Conservation (phyloP, 2,113 vertebrate species). For the Seriola dumerili region DNA sequence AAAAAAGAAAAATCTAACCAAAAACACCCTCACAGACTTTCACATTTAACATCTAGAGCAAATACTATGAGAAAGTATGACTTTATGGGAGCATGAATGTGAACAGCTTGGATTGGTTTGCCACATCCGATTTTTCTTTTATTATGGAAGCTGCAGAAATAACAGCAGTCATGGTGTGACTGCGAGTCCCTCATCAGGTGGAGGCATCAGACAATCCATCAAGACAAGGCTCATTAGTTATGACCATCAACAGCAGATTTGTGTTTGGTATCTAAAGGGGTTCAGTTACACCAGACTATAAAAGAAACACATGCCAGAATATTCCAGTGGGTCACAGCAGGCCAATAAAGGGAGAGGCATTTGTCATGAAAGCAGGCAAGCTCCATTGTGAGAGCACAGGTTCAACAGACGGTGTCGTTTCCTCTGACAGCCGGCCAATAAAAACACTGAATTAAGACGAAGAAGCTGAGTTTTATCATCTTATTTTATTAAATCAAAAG, state of each 20-base stretch:
- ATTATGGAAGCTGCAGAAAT: neutral
- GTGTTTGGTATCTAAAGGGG: constrained; percentile 50
- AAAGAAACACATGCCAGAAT: constrained; percentile 58
- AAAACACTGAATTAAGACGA: constrained; percentile 1
- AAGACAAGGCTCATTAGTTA: constrained; percentile 66
- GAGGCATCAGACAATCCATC: constrained; percentile 16
- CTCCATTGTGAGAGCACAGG: constrained; percentile 19
- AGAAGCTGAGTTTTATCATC: constrained; percentile 52
- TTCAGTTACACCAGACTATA: constrained; percentile 57
- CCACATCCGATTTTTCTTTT: neutral
- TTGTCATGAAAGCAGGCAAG: constrained; percentile 35
- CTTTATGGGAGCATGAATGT: neutral
- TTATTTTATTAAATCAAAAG: constrained; percentile 87
- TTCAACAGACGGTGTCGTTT: constrained; percentile 34
- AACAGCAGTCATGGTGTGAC: neutral
- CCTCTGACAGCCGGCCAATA: constrained; percentile 14
- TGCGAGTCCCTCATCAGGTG: constrained; percentile 13
- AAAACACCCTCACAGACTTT: neutral
- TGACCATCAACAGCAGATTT: constrained; percentile 63
- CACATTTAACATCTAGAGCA: neutral
- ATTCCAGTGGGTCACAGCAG: constrained; percentile 25
- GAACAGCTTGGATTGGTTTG: neutral
- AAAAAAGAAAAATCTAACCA: neutral
- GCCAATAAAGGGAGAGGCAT: constrained; percentile 37
- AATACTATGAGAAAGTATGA: neutral